Base-by-base conservation (phyloP, 2,797 vertebrate genomes). In the Channallabes apus region DNA sequence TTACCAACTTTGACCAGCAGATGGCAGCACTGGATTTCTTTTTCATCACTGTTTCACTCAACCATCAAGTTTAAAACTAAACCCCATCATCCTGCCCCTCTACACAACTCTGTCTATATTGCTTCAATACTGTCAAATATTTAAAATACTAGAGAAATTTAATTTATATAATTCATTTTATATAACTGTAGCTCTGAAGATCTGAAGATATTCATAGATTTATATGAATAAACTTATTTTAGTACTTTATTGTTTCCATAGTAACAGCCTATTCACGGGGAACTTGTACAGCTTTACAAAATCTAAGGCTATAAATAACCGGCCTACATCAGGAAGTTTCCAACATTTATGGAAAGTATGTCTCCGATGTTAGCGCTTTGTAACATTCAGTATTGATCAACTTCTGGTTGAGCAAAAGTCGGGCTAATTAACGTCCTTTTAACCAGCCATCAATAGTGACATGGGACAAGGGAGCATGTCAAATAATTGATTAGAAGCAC, bases 1-100 rank as follows among this genome's bases (percentile, higher is more conserved):
- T 61, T 64, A 58, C 15, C 12, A 15, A n/a, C 8, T 2, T 46
- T 83, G 51, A 56, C 82, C 86, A 87, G 84, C 84, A 89, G 88
- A 71, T 86, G 86, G 88, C 29, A 75, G 82, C 38, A 82, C 58
- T 12, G 14, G 6, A 75, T 54, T 41, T 24, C 6, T 75, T 38
- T 73, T 51, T 6, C 35, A 54, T 32, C 11, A 76, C n/a, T 20
- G n/a, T 76, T 56, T 1, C 7, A 5, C 38, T 59, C 22, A 2
- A 68, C 17, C 24, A 58, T 32, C 8, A 32, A 35, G 9, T 59
- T 35, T 22, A 3, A 20, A 15, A 7, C 7, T 4, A 56, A 29
- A 75, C 9, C 20, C 17, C 38, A 3, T 24, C n/a, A 76, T 27
- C 18, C 14, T 54, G 24, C 14, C 41, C 2, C 38, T 24, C 9